Evolutionary conservation across 1,140 invertebrate genomes (phyloP), one percentile per base, ranked within the genome.

Genomic region (Coenobita brevimanus): DNA sequence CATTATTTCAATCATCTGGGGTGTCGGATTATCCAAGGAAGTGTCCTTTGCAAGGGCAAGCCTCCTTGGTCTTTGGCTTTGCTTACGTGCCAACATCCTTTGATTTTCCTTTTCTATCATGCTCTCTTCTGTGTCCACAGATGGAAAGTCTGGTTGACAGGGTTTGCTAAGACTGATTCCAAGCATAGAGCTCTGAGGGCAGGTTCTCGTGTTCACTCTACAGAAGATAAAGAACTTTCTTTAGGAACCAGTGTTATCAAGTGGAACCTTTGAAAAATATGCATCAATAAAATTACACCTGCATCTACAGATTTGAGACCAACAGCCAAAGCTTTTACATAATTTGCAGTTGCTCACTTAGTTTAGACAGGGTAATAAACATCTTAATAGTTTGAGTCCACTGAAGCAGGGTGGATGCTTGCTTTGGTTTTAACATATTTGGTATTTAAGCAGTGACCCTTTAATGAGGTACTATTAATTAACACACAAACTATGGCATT

Each of bases 1-100:
- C 91, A 91, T 90, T 21, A 91, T 79, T 73, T 88, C 90, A 21
- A 91, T 80, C 91, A 91, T 91, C 36, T 90, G 90, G 33, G 91
- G 91, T 0, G 91, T 91, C 1, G 91, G 91, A 78, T 91, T 91
- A 54, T 90, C 89, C 27, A 90, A 73, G 33, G 90, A 90, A 0
- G 88, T 90, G 30, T 90, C 90, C 64, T 89, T 89, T 33, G 87
- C 82, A 27, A 89, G 33, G n/a, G 67, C 82, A 27, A 89, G 24
- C 43, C 90, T 81, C 54, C 88, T 90, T 15, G 90, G 90, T 62
- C 90, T 75, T 62, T 79, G 67, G 4, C 79, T 88, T 36, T 89
- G 83, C 43, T 90, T 89, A 17, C 90, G 64, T 36, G 83, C 90
- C 10, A 64, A 57, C 88, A 90, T 90, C 73, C 87, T 90, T 64